These are phyloP conservation scores for Zenarchopterus dispar DNA, from an alignment of 2,797 vertebrate genomes.

Conservation along the genomic window DNA sequence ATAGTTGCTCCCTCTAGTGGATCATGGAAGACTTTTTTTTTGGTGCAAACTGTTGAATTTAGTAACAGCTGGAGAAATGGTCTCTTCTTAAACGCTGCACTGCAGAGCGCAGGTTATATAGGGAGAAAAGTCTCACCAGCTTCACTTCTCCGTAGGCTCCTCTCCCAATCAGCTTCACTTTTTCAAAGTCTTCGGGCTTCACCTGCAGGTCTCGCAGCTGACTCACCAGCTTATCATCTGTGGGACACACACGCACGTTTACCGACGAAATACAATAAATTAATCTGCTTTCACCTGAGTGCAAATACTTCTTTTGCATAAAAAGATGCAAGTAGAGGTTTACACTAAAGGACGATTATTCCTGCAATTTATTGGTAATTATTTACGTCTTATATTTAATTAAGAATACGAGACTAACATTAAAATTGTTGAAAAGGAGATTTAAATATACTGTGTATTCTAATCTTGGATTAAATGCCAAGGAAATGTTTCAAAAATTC, in stretches of 20 bases:
- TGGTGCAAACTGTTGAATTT: background rate
- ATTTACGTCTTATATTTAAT: too few species aligned
- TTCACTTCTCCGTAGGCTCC: slow-evolving; percentile 97
- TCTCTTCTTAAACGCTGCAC: background rate
- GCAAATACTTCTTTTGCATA: background rate
- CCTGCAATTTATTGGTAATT: too few species aligned
- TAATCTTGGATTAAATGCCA: too few species aligned
- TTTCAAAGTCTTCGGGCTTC: slow-evolving; percentile 95
- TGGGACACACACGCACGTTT: slow-evolving; percentile 1
- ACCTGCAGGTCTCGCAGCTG: slow-evolving; percentile 92
- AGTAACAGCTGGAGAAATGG: slow-evolving; percentile 1
- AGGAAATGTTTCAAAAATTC: too few species aligned
- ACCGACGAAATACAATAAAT: slow-evolving; percentile 17
- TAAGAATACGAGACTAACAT: too few species aligned
- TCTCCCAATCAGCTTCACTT: slow-evolving; percentile 95
- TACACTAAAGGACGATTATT: too few species aligned
- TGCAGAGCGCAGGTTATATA: background rate
- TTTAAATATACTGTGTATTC: too few species aligned
- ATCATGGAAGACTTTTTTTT: background rate
- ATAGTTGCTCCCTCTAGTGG: slow-evolving; percentile 65
- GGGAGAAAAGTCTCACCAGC: slow-evolving; percentile 86
- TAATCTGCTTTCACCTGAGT: background rate
- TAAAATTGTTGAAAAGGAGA: too few species aligned
- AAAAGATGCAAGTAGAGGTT: too few species aligned
- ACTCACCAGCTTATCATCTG: slow-evolving; percentile 93